These are phyloP conservation scores for Ptychadena robeensis DNA, from an alignment of 2,797 vertebrate genomes.

Conservation along the genomic window DNA sequence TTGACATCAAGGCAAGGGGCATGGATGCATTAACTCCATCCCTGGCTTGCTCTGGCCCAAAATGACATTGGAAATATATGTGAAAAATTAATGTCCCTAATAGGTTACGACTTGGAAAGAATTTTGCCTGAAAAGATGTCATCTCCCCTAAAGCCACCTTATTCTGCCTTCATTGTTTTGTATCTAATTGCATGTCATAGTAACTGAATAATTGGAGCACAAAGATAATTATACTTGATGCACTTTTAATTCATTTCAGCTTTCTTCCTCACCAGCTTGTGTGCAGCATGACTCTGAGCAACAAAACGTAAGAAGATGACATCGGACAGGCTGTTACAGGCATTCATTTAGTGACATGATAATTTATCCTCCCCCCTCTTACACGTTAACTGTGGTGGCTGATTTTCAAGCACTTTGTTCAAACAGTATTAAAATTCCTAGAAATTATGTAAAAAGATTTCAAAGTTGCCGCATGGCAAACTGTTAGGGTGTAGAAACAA, in stretches of 20 bases:
- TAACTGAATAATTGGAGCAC: constrained; percentile 60
- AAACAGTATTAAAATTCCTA: constrained; percentile 39
- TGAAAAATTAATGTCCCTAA: constrained; percentile 55
- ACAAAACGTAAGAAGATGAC: constrained; percentile 55
- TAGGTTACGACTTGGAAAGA: constrained; percentile 50
- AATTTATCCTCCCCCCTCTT: constrained; percentile 49
- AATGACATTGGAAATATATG: constrained; percentile 54
- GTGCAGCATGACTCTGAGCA: constrained; percentile 48
- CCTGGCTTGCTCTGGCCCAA: constrained; percentile 36
- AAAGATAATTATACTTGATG: constrained; percentile 63
- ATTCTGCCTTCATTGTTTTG: constrained; percentile 62
- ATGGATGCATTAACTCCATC: constrained; percentile 35
- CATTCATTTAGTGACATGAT: constrained; percentile 59
- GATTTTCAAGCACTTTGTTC: constrained; percentile 54
- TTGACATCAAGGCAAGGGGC: constrained; percentile 17
- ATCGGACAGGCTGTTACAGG: constrained; percentile 59
- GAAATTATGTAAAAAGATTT: constrained; percentile 48
- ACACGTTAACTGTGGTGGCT: constrained; percentile 27
- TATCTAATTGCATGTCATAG: constrained; percentile 63
- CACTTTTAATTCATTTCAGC: constrained; percentile 61
- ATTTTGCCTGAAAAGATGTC: constrained; percentile 55
- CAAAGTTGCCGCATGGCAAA: constrained; percentile 33
- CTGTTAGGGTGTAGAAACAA: constrained; percentile 1
- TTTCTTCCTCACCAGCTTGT: constrained; percentile 44
- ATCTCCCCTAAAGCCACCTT: constrained; percentile 56